A percentile compares a stretch with the other conserved stretches of the same genome.
Conservation (phyloP, 1,140 invertebrate genomes). For the Formica exsecta region DNA sequence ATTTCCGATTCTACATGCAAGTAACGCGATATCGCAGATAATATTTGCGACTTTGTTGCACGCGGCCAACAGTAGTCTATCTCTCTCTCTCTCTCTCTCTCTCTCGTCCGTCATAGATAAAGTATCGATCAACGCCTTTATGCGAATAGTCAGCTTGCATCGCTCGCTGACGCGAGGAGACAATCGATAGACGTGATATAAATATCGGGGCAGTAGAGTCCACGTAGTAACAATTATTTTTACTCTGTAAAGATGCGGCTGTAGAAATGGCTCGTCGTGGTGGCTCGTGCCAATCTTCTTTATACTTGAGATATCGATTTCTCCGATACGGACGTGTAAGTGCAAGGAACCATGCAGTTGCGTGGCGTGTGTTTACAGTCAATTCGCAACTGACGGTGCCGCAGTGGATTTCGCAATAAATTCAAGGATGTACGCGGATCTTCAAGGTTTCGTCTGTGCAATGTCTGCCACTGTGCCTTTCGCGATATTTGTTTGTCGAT, state of each 20-base stretch:
- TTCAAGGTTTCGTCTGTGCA: conserved; percentile 68
- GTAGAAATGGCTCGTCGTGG: conserved; percentile 19
- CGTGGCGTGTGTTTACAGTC: conserved; percentile 46
- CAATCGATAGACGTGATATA: conserved; percentile 69
- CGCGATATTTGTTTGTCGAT: background rate
- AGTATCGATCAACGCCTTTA: conserved; percentile 64
- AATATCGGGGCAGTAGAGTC: conserved; percentile 49
- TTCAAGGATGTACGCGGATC: conserved; percentile 67
- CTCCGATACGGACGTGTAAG: background rate
- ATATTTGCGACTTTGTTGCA: conserved; percentile 44
- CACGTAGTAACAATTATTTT: conserved; percentile 65
- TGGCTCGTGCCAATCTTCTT: background rate
- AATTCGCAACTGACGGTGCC: conserved; percentile 39
- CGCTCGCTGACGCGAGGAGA: conserved; percentile 41
- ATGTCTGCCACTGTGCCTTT: background rate
- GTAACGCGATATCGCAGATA: conserved; percentile 19
- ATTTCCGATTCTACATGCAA: background rate
- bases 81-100: background rate
- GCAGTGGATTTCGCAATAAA: conserved; percentile 71
- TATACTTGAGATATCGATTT: conserved; percentile 46
- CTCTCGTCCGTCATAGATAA: conserved; percentile 28
- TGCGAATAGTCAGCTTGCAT: conserved; percentile 40
- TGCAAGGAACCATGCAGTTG: conserved; percentile 38
- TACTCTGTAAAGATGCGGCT: conserved; percentile 32
- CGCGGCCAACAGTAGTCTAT: background rate